These are phyloP conservation scores for Apis florea DNA, from an alignment of 1,140 invertebrate species.

Conservation along the genomic window DNA sequence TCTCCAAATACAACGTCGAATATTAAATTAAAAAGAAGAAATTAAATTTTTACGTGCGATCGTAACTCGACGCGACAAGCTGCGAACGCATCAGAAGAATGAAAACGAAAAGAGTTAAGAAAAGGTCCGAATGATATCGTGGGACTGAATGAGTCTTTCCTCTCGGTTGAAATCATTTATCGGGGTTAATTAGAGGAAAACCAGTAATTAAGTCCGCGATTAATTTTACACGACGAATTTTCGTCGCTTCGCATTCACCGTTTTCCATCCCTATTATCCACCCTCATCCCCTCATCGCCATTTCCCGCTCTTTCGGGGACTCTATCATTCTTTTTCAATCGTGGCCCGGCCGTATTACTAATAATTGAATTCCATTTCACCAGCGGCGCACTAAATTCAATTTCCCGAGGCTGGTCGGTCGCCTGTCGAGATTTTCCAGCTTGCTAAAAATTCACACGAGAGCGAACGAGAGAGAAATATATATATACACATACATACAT, in stretches of 20 bases:
- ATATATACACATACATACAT: no score
- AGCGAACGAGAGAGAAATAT: neutral
- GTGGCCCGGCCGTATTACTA: conserved; percentile 58
- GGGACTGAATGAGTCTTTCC: conserved; percentile 3
- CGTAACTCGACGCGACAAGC: no score
- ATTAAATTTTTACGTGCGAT: no score
- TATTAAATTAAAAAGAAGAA: no score
- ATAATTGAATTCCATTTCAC: conserved; percentile 67
- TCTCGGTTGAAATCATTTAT: conserved; percentile 33
- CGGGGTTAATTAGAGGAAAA: conserved; percentile 45
- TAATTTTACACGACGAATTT: conserved; percentile 57
- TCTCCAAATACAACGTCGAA: no score
- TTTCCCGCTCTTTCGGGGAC: conserved; percentile 3
- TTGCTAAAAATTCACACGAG: conserved; percentile 41
- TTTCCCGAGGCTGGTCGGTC: conserved; percentile 53
- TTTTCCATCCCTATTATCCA: conserved; percentile 21
- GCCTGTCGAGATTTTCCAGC: conserved; percentile 45
- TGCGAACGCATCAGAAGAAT: no score
- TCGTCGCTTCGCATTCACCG: conserved; percentile 20
- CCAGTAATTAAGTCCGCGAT: conserved; percentile 55
- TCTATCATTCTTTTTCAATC: conserved; percentile 54
- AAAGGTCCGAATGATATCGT: neutral
- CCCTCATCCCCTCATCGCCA: neutral
- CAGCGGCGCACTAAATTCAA: conserved; percentile 60
- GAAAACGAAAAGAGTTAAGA: no score